Conservation (phyloP, 2,797 vertebrate genomes). For the Hydrophis major region DNA sequence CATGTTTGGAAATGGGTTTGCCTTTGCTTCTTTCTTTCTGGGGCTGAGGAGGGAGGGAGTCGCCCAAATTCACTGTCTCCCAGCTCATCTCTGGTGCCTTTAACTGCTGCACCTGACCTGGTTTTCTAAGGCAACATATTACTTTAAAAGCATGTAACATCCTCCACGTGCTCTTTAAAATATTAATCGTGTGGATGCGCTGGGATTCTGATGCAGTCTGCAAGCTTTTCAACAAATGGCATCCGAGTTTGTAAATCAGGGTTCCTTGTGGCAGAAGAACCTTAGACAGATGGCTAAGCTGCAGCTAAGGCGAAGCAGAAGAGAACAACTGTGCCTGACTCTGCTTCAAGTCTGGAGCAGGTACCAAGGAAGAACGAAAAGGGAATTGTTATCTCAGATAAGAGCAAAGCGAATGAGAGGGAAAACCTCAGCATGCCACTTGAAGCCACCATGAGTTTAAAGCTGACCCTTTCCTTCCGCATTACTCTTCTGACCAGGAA, state of each 20-base stretch:
- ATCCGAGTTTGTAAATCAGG: background rate
- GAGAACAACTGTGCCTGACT: constrained; percentile 18
- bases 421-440: constrained; percentile 2
- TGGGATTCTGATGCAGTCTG: background rate
- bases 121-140: background rate
- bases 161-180: background rate
- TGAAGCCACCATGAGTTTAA: background rate
- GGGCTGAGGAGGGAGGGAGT: background rate
- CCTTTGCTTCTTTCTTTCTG: background rate
- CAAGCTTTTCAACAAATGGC: background rate
- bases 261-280: background rate
- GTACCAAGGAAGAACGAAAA: constrained; percentile 31
- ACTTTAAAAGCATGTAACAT: background rate
- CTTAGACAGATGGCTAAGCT: background rate
- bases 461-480: constrained; percentile 1
- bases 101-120: background rate
- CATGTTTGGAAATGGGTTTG: background rate
- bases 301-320: background rate
- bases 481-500: constrained; percentile 16
- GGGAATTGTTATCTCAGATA: constrained; percentile 11
- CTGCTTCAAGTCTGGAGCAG: constrained; percentile 22
- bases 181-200: background rate
- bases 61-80: background rate
- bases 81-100: background rate
- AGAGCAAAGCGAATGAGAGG: constrained; percentile 7